Evolutionary conservation across 2,888 invertebrate species (phyloP), one percentile per base, ranked within the genome.

Genomic region (Pollenia griseotomentosa): DNA sequence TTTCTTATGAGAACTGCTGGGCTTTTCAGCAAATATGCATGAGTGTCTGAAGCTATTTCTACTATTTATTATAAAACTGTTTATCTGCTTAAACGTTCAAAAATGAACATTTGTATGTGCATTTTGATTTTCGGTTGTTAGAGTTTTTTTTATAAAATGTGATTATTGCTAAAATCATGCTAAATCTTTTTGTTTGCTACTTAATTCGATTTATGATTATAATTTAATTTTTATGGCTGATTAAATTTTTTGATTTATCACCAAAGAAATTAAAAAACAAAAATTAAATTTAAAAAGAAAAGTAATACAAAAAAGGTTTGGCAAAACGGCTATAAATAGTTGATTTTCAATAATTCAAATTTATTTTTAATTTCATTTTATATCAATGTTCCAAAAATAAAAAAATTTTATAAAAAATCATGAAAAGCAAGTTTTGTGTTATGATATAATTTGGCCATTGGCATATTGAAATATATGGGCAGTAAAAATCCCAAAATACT

Each of bases 161-260:
- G 65, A 70, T 83, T 71, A 71, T 63, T 75, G 48, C 71, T n/a
- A 9, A 65, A 63, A 71, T 77, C 65, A 42, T 75, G 48, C 51
- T 46, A 68, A 19, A n/a, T 10, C 16, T 66, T 81, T 48, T 53
- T 48, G 16, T 19, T 10, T 63, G 16, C 11, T 33, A 51, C 14
- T 19, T 42, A 33, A 10, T n/a, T 19, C 55, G 48, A 65, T 42
- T 63, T 63, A 14, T 48, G 40, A 10, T 42, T 75, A 48, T 80
- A 80, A 75, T 80, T 85, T 79, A 75, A 74, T 75, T 75, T 81
- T 77, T 53, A 85, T 71, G 77, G 81, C 66, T 81, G 80, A 81
- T 80, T 81, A 19, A 75, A 53, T 77, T 71, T n/a, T 77, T 77
- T 75, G 80, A 85, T 81, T 80, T 85, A 85, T 85, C 44, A 19